Conservation (phyloP, 2,113 vertebrate species). For the Saccopteryx bilineata region DNA sequence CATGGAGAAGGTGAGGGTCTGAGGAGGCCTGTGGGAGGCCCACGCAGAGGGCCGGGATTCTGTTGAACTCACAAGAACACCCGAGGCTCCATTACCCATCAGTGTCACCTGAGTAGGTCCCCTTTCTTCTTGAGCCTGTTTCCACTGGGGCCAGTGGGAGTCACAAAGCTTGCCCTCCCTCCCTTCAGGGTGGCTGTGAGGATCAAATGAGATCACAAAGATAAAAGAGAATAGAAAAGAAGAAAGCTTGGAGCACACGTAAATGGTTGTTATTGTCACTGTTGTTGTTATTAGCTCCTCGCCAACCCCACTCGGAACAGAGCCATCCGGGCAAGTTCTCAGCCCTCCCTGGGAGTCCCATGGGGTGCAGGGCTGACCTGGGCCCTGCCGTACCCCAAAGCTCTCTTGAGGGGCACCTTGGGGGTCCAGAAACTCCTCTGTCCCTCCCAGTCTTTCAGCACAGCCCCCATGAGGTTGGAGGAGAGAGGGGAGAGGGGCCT, state of each 20-base stretch:
- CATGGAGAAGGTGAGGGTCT: not conserved
- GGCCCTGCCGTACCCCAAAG: not conserved
- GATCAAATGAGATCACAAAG: constrained; percentile 41
- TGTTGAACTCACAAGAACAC: rapidly evolving
- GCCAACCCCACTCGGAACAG: not conserved
- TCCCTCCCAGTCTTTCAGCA: not conserved
- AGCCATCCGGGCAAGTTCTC: not conserved
- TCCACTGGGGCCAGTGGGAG: not conserved
- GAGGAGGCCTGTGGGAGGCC: not conserved
- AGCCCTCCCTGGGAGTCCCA: not conserved
- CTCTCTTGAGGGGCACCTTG: not conserved
- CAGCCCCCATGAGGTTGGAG: not conserved
- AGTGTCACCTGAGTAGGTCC: not conserved
- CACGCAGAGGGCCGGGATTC: not conserved
- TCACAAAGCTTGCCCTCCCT: not conserved
- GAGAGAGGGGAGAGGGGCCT: not conserved
- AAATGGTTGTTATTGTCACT: constrained; percentile 37
- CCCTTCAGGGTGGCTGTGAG: constrained; percentile 9
- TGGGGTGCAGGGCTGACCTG: not conserved
- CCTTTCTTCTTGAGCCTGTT: not conserved
- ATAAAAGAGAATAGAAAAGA: constrained; percentile 51
- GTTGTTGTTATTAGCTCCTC: constrained; percentile 23
- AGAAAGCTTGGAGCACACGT: not conserved
- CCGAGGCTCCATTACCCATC: not conserved
- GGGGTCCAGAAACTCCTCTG: not conserved